Conservation (phyloP, 2,797 vertebrate genomes). For the Strix occidentalis region DNA sequence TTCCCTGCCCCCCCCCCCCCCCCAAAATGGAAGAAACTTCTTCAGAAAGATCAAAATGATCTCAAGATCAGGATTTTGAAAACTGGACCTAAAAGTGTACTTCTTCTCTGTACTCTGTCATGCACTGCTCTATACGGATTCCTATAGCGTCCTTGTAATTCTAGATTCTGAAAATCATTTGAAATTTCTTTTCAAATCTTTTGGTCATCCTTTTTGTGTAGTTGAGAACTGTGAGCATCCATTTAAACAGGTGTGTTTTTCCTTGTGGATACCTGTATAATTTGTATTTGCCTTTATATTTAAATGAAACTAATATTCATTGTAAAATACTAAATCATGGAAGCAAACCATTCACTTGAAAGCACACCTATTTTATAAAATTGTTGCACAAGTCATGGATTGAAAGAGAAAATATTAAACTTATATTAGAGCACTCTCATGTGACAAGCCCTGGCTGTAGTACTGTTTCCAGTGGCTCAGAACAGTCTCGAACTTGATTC, state of each 20-base stretch:
- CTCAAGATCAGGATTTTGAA: neutral
- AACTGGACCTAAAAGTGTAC: neutral
- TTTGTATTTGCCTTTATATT: neutral
- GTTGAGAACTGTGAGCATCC: neutral
- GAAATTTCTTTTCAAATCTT: neutral
- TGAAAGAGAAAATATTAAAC: neutral
- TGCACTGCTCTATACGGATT: neutral
- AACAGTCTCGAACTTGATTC: neutral
- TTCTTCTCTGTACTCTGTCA: neutral
- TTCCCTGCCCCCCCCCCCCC: too few relatives aligned
- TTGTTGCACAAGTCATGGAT: neutral
- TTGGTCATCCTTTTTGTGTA: neutral
- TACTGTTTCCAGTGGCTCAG: neutral
- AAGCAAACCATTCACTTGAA: neutral
- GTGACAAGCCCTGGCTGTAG: neutral
- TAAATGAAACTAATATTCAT: neutral
- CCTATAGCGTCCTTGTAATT: neutral
- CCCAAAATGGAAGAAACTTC: neutral
- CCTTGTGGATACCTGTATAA: neutral
- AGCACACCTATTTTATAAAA: neutral
- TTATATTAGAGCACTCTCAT: neutral
- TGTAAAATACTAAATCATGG: neutral
- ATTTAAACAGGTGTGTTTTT: neutral
- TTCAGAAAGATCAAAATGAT: neutral
- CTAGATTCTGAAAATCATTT: neutral